These are phyloP conservation scores for Eupithecia dodoneata DNA, from an alignment of 2,888 invertebrate species.

Conservation along the genomic window DNA sequence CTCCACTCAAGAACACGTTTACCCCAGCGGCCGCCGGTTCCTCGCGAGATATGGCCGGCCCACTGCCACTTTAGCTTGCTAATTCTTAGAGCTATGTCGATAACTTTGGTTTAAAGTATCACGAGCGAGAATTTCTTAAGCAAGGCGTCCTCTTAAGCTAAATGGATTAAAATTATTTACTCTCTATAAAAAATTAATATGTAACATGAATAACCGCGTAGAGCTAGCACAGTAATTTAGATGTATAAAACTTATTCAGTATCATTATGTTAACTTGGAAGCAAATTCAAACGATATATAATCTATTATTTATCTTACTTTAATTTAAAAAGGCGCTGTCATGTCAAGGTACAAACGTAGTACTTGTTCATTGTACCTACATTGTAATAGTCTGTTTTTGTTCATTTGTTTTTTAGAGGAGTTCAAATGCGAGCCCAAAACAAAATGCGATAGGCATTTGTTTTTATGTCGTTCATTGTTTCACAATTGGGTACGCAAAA, in stretches of 20 bases:
- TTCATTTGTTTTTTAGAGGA: not conserved
- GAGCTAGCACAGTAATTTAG: not conserved
- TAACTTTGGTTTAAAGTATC: too few relatives aligned
- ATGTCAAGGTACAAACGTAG: not conserved
- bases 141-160: not conserved
- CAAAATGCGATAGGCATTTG: not conserved
- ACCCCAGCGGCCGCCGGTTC: too few relatives aligned
- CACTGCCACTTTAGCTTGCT: too few relatives aligned
- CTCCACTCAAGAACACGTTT: too few relatives aligned
- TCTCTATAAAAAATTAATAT: not conserved
- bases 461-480: not conserved
- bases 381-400: not conserved
- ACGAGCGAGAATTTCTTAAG: not conserved
- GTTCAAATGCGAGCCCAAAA: not conserved
- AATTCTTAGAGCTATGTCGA: too few relatives aligned
- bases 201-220: not conserved
- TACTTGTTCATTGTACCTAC: not conserved
- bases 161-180: not conserved
- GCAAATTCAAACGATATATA: not conserved
- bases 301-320: not conserved
- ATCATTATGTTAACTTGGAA: not conserved
- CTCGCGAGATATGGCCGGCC: too few relatives aligned
- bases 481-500: not conserved
- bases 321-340: not conserved
- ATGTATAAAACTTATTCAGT: not conserved